Percentiles rank a stretch among this genome's conserved stretches.
phyloP scores from a whole-genome alignment of 2,113 vertebrate species.

The Callithrix jacchus region DNA sequence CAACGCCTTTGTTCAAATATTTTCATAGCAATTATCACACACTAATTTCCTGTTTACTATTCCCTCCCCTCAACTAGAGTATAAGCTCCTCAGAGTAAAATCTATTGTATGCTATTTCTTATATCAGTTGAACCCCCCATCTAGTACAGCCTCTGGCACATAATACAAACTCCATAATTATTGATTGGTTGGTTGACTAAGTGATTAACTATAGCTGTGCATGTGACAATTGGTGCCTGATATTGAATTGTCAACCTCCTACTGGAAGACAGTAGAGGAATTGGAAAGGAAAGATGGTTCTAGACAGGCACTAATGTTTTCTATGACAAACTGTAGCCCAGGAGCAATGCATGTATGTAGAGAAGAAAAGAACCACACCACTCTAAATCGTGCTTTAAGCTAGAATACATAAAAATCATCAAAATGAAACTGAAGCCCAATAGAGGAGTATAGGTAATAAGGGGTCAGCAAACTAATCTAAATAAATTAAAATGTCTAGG shows the following conservation, averaged over 20 bases:
- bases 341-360: background rate
- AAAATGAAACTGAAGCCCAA: conserved; percentile 19
- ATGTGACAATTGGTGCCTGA: background rate
- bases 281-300: background rate
- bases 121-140: background rate
- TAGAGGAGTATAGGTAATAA: background rate
- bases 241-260: background rate
- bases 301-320: background rate
- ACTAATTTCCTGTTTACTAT: background rate
- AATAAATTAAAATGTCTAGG: conserved; percentile 24
- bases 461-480: background rate
- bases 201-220: background rate
- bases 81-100: background rate
- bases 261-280: background rate
- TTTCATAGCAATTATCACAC: background rate
- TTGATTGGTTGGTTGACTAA: background rate
- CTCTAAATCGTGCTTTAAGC: background rate
- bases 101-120: background rate
- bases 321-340: background rate
- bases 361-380: background rate
- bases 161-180: background rate
- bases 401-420: background rate
- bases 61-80: background rate
- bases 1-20: background rate
- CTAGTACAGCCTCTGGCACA: background rate